Base-by-base conservation (phyloP, 2,113 vertebrate species). In the Syngnathus scovelli region DNA sequence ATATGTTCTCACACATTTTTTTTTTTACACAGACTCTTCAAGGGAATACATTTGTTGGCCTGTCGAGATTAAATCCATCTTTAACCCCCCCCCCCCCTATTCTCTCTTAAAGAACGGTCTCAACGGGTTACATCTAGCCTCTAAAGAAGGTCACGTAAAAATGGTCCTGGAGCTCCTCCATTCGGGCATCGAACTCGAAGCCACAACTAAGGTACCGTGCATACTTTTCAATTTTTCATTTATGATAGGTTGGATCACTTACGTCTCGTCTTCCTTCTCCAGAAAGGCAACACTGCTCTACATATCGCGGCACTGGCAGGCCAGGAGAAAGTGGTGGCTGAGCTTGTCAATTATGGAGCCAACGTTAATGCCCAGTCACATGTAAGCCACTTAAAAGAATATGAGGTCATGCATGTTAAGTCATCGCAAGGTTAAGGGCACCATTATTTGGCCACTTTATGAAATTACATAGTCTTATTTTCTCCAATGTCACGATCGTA, bases 281-380 rank as follows among this genome's bases (percentile, higher is more conserved):
- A 99, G 97, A 99, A 99, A 75, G 97, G 97, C 71, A 99, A 99
- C 89, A 99, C 96, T 0, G 97, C 96, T 36, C 91, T 99, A 70
- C 97, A 99, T 85, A 99, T 99, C 0, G 97, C 97, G 9, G 95
- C 97, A 9, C 86, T 99, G 66, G 97, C 97, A 2, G 92, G 92
- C 49, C 91, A 92, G 82, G 90, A 91, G 86, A 91, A 90, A 85
- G 91, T 92, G 85, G 95, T 99, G 71, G 93, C 93, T 64, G 95
- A 98, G 68, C 92, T 99, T 11, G 92, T 94, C 72, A 92, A 95
- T 86, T 95, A 95, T 1, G 95, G 95, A 44, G 97, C 94, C 89
- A 98, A 98, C 0, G 94, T 99, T 83, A 98, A 99, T 8, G 94
- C 93, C 0, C 97, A 99, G 86, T 99, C 97, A 2, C 95, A 97